Conservation (phyloP, 2,113 vertebrate genomes). For the Halcyon malimbica region DNA sequence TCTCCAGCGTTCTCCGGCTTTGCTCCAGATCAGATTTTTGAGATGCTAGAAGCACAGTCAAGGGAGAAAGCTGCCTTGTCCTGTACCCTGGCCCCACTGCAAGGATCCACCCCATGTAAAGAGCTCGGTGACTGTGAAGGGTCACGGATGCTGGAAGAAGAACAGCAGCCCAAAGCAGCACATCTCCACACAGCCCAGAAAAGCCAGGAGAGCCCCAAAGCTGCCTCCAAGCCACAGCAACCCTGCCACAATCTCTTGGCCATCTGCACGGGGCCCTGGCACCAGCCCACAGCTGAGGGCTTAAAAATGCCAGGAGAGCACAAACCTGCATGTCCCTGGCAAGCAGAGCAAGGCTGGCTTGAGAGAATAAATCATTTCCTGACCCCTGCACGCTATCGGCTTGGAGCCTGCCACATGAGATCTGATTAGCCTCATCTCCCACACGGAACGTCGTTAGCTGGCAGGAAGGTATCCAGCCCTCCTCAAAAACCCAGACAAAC, state of each 20-base stretch:
- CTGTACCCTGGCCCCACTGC: fast-evolving
- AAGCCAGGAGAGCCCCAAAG: neutral
- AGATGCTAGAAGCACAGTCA: fast-evolving
- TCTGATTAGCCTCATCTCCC: neutral
- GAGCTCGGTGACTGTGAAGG: neutral
- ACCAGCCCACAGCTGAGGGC: neutral
- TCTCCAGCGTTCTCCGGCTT: neutral
- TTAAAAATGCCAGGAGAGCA: neutral
- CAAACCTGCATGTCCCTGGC: neutral
- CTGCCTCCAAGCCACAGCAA: neutral
- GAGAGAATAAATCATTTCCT: neutral
- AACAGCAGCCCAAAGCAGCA: fast-evolving
- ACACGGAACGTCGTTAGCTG: neutral
- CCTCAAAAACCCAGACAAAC: neutral
- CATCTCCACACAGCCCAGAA: neutral
- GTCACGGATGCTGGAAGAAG: neutral
- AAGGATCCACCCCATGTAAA: fast-evolving
- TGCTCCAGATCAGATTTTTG: neutral
- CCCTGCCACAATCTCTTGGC: neutral
- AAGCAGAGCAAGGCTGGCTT: neutral
- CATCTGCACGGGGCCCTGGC: neutral
- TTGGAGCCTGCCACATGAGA: neutral
- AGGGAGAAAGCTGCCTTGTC: neutral
- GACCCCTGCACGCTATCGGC: neutral
- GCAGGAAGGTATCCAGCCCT: slow-evolving; percentile 20